Evolutionary conservation across 2,888 invertebrate species (phyloP).

Genomic region (Scaeva pyrastri): DNA sequence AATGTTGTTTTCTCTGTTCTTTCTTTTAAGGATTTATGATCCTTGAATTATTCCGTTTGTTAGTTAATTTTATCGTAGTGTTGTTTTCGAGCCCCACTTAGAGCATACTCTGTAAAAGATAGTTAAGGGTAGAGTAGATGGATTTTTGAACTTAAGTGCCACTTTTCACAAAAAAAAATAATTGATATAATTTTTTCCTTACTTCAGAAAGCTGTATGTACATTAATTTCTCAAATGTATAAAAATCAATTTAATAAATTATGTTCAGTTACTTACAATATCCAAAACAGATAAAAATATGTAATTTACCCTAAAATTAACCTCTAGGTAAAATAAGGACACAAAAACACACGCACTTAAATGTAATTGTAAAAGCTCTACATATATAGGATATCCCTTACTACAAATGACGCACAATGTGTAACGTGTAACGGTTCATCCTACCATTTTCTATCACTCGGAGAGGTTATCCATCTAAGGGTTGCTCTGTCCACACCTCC

Average conservation of each 20-base stretch:
- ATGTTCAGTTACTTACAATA: too few relatives aligned
- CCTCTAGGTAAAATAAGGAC: neutral
- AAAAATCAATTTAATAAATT: neutral
- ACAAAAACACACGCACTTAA: conserved; percentile 14
- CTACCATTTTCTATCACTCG: conserved; percentile 30
- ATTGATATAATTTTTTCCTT: too few relatives aligned
- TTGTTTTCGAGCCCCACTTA: too few relatives aligned
- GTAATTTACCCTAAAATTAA: conserved; percentile 52
- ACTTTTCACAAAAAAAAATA: too few relatives aligned
- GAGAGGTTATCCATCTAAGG: conserved; percentile 52
- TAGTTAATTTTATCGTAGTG: neutral
- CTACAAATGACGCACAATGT: conserved; percentile 59
- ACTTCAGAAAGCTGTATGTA: too few relatives aligned
- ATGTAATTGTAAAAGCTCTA: conserved; percentile 57
- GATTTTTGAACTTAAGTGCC: too few relatives aligned
- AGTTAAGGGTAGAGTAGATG: too few relatives aligned
- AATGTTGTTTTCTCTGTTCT: conserved; percentile 49
- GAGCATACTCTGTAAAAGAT: too few relatives aligned
- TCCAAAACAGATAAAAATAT: too few relatives aligned
- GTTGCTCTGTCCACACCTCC: conserved; percentile 77
- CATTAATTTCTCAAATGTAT: too few relatives aligned
- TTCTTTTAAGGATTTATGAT: conserved; percentile 60
- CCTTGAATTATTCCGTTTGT: conserved; percentile 25
- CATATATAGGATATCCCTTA: conserved; percentile 30
- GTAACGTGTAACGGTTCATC: conserved; percentile 57